Conservation (phyloP, 1,140 invertebrate species). For the Catajapyx aquilonaris region DNA sequence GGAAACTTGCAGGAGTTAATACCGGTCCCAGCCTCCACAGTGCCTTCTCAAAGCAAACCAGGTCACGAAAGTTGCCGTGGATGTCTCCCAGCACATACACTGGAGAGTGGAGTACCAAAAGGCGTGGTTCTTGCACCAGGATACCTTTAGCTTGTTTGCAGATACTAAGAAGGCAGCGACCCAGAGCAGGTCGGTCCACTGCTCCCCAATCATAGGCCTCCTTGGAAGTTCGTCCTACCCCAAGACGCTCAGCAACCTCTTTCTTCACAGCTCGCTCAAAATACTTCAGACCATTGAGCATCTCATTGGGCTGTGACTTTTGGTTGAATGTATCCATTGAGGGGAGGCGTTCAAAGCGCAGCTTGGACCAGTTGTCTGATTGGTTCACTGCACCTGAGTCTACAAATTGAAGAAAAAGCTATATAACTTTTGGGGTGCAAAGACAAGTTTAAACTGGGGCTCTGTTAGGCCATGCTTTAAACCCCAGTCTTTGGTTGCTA, state of each 20-base stretch:
- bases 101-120: slow-evolving; percentile 26
- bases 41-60: slow-evolving; percentile 35
- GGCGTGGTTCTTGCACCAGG: slow-evolving; percentile 12
- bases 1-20: slow-evolving; percentile 31
- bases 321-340: slow-evolving; percentile 16
- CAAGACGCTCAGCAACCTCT: slow-evolving; percentile 11
- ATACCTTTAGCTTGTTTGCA: slow-evolving; percentile 13
- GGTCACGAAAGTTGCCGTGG: slow-evolving; percentile 35
- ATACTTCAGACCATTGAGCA: slow-evolving; percentile 27
- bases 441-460: too few relatives aligned
- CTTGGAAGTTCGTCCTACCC: slow-evolving; percentile 13
- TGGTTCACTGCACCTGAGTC: too few relatives aligned
- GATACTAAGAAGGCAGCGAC: slow-evolving; percentile 19
- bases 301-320: slow-evolving; percentile 24
- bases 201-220: slow-evolving; percentile 27
- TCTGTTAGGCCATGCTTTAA: too few relatives aligned
- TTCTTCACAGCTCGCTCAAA: slow-evolving; percentile 24
- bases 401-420: too few relatives aligned
- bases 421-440: too few relatives aligned
- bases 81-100: slow-evolving; percentile 33
- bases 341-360: slow-evolving; percentile 6
- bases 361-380: slow-evolving; percentile 5
- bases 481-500: too few relatives aligned
- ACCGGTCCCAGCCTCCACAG: slow-evolving; percentile 33
- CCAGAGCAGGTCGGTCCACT: slow-evolving; percentile 22